A percentile compares a stretch with the other conserved stretches of the same genome.
phyloP scores from a whole-genome alignment of 2,888 invertebrate species.

The Emmelina monodactyla region DNA sequence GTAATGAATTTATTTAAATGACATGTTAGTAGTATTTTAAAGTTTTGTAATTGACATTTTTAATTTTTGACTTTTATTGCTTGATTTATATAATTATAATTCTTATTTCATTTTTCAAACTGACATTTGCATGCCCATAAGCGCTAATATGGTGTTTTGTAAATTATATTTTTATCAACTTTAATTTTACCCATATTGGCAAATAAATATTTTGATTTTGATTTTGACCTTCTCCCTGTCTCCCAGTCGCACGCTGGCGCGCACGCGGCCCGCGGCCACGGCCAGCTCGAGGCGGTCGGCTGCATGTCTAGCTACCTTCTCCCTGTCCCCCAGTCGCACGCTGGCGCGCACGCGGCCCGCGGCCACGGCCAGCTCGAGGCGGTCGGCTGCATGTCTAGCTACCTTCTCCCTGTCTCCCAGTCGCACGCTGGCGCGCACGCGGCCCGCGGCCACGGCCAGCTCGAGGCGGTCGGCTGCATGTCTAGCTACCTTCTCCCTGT shows the following conservation, averaged over 20 bases:
- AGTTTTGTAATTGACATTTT: no score
- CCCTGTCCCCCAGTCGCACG: constrained; percentile 82
- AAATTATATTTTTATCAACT: no score
- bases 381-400: no score
- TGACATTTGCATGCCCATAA: no score
- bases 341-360: constrained; percentile 84
- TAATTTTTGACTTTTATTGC: no score
- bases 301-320: no score
- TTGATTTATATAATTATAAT: no score
- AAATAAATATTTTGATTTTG: not conserved
- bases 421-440: constrained; percentile 81
- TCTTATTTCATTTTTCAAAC: no score
- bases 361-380: constrained; percentile 85
- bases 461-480: constrained; percentile 88
- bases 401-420: constrained; percentile 88
- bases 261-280: constrained; percentile 82
- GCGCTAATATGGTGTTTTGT: no score
- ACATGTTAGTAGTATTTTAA: no score
- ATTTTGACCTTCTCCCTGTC: constrained; percentile 80
- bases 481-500: constrained; percentile 84
- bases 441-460: constrained; percentile 83
- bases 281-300: constrained; percentile 87
- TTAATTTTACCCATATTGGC: no score
- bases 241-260: constrained; percentile 82
- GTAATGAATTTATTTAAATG: no score